These are phyloP conservation scores for Eupithecia abbreviata DNA, from an alignment of 2,888 invertebrate genomes.

Conservation along the genomic window DNA sequence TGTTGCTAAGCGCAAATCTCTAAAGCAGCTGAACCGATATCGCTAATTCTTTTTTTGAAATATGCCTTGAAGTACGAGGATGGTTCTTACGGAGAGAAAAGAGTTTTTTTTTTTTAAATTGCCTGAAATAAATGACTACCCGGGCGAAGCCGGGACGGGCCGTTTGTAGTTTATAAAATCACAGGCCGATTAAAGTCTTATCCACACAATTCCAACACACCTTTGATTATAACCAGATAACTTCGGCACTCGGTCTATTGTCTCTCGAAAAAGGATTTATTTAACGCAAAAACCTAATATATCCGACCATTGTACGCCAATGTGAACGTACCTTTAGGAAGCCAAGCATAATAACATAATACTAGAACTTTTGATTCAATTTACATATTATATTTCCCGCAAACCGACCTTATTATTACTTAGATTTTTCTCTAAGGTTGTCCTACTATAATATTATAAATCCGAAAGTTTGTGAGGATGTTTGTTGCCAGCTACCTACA, in stretches of 20 bases:
- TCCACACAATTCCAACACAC: slow-evolving; percentile 59
- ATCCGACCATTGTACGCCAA: slow-evolving; percentile 73
- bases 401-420: not conserved
- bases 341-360: not conserved
- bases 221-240: slow-evolving; percentile 73
- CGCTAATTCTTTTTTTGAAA: no score
- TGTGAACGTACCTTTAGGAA: slow-evolving; percentile 49
- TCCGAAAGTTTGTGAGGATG: no score
- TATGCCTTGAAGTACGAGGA: no score
- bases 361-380: not conserved
- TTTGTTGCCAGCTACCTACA: no score
- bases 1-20: no score
- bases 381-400: not conserved
- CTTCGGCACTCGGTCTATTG: slow-evolving; percentile 71
- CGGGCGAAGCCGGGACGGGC: no score
- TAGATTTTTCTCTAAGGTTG: not conserved
- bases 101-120: no score
- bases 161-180: not conserved
- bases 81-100: no score
- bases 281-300: slow-evolving; percentile 77
- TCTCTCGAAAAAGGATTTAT: slow-evolving; percentile 76
- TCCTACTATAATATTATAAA: no score
- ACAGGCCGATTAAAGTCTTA: slow-evolving; percentile 26
- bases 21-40: no score
- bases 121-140: no score